phyloP scores from a whole-genome alignment of 2,888 invertebrate species.

The Apodemia zela region DNA sequence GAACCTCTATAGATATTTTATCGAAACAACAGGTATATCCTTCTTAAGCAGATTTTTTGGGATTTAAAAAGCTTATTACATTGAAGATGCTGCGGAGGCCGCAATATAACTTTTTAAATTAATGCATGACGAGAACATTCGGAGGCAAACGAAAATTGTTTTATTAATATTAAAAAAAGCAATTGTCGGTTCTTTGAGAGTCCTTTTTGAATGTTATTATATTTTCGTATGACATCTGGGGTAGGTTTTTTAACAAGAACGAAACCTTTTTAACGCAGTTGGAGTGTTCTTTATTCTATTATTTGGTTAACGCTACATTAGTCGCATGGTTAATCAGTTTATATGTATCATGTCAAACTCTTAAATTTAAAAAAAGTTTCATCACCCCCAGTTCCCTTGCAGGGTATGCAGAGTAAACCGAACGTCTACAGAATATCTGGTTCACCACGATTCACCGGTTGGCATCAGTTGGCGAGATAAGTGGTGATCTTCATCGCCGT shows the following conservation, averaged over 20 bases:
- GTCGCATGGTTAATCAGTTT: too few species aligned
- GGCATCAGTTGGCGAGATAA: too few species aligned
- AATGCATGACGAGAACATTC: conserved; percentile 58
- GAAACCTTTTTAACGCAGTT: background rate
- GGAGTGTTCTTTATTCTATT: background rate
- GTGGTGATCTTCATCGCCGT: too few species aligned
- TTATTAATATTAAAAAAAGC: conserved; percentile 32
- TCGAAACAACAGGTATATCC: conserved; percentile 6
- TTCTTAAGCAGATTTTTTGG: conserved; percentile 17
- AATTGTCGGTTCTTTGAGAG: conserved; percentile 13
- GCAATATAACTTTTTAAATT: conserved; percentile 71
- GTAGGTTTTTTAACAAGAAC: conserved; percentile 4
- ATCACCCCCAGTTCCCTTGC: too few species aligned
- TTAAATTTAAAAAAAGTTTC: too few species aligned
- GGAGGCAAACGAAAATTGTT: conserved; percentile 37
- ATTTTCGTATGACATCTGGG: conserved; percentile 12
- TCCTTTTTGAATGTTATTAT: conserved; percentile 10
- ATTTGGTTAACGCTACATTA: too few species aligned
- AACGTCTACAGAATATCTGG: too few species aligned
- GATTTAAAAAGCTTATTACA: conserved; percentile 33
- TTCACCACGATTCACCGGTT: too few species aligned
- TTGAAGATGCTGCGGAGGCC: conserved; percentile 20
- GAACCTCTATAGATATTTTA: background rate
- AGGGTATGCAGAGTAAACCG: too few species aligned
- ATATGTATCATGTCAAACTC: too few species aligned